A percentile compares a stretch with the other conserved stretches of the same genome.
These are phyloP conservation scores for Masticophis lateralis DNA, from an alignment of 2,797 vertebrate species.

Conservation along the genomic window DNA sequence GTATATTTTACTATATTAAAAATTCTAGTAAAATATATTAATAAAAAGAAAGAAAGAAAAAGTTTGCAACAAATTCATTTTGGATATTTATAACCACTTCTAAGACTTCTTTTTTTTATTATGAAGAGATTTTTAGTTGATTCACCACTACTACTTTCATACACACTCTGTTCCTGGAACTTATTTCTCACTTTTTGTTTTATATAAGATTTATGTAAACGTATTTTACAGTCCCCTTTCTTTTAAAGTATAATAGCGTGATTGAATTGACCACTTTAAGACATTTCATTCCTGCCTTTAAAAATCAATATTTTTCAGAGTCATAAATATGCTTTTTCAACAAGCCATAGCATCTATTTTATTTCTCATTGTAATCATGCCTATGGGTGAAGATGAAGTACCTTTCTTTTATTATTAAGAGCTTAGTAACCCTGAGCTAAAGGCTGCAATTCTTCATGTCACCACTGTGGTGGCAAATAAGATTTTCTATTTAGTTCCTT, in stretches of 20 bases:
- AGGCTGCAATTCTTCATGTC: slow-evolving; percentile 76
- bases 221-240: slow-evolving; percentile 56
- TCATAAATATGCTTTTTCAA: slow-evolving; percentile 68
- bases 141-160: slow-evolving; percentile 2
- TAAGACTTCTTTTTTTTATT: slow-evolving; percentile 3
- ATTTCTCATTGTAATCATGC: slow-evolving; percentile 61
- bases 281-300: slow-evolving; percentile 70
- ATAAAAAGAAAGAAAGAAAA: not conserved
- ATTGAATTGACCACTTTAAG: slow-evolving; percentile 65
- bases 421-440: slow-evolving; percentile 71
- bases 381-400: slow-evolving; percentile 71
- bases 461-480: slow-evolving; percentile 71
- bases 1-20: not conserved
- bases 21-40: not conserved
- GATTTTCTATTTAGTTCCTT: slow-evolving; percentile 73
- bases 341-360: slow-evolving; percentile 64
- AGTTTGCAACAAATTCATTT: not conserved
- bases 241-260: slow-evolving; percentile 66
- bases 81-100: not conserved
- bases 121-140: slow-evolving; percentile 14
- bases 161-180: not conserved
- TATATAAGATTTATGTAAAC: slow-evolving; percentile 33
- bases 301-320: slow-evolving; percentile 75
- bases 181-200: slow-evolving; percentile 25
- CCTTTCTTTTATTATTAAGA: slow-evolving; percentile 76